phyloP scores from a whole-genome alignment of 1,140 invertebrate genomes.

The Saccostrea echinata region DNA sequence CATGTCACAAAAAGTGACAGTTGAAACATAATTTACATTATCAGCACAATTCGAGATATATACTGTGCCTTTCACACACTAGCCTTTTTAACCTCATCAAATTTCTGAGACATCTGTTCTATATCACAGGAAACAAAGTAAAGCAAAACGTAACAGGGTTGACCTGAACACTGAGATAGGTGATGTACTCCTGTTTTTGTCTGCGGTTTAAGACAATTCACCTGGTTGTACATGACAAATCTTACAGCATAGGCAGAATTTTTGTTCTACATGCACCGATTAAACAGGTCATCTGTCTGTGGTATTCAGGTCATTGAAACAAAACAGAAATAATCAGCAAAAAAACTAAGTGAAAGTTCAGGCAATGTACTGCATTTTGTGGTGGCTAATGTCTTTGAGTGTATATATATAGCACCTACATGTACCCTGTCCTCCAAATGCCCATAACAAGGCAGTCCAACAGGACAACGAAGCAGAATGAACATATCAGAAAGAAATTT shows the following conservation, averaged over 20 bases:
- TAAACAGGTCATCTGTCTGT: slow-evolving; percentile 3
- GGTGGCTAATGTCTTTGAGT: not conserved
- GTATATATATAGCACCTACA: not conserved
- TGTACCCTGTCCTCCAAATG: too few species aligned
- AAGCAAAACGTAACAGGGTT: not conserved
- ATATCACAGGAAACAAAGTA: not conserved
- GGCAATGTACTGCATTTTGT: not conserved
- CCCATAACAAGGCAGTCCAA: too few species aligned
- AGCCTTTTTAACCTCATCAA: not conserved
- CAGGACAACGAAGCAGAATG: too few species aligned
- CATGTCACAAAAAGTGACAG: slow-evolving; percentile 5
- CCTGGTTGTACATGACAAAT: slow-evolving; percentile 14
- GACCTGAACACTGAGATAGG: not conserved
- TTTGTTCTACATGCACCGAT: slow-evolving; percentile 9
- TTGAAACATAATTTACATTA: slow-evolving; percentile 16
- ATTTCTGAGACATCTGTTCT: not conserved
- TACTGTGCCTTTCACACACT: not conserved
- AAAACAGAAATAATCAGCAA: slow-evolving; percentile 14
- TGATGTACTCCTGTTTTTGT: not conserved
- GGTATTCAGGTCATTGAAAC: slow-evolving; percentile 17
- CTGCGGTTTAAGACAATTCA: slow-evolving; percentile 20
- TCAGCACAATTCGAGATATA: not conserved
- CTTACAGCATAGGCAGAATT: not conserved
- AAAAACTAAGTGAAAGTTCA: not conserved
- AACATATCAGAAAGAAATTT: too few species aligned